These are phyloP conservation scores for Pseudanteris insignis DNA, from an alignment of 2,888 invertebrate species.

Conservation along the genomic window DNA sequence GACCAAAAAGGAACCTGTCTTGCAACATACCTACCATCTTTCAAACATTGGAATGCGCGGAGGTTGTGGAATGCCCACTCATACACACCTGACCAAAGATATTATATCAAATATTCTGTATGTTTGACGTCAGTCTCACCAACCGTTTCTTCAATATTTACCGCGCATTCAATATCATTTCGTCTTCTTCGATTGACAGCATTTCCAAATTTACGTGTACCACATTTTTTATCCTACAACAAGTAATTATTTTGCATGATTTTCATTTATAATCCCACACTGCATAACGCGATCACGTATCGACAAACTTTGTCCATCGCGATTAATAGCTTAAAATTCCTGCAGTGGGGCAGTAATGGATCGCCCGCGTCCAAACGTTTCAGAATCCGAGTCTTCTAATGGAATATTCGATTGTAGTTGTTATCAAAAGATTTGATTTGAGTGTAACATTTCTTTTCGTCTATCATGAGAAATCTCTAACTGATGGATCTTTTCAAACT, in stretches of 20 bases:
- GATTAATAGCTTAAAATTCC: slow-evolving; percentile 61
- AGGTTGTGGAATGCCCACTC: slow-evolving; percentile 41
- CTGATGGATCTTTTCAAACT: slow-evolving; percentile 33
- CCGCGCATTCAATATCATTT: too few relatives aligned
- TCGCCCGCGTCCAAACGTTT: slow-evolving; percentile 60
- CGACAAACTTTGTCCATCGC: slow-evolving; percentile 44
- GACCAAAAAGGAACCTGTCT: slow-evolving; percentile 57
- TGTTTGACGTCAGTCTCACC: slow-evolving; percentile 19
- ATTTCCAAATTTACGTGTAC: too few relatives aligned
- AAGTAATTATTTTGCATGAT: too few relatives aligned
- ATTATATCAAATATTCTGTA: slow-evolving; percentile 37
- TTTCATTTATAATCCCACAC: too few relatives aligned
- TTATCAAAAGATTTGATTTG: slow-evolving; percentile 46
- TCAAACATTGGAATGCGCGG: slow-evolving; percentile 56
- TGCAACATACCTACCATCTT: slow-evolving; percentile 56
- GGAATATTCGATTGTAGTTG: slow-evolving; percentile 59
- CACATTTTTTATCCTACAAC: too few relatives aligned
- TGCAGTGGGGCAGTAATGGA: slow-evolving; percentile 58
- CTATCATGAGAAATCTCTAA: slow-evolving; percentile 24
- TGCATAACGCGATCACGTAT: slow-evolving; percentile 43
- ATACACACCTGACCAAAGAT: slow-evolving; percentile 37
- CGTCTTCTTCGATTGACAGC: too few relatives aligned
- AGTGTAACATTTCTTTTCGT: slow-evolving; percentile 31
- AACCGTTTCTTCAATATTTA: slow-evolving; percentile 22
- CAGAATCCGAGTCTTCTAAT: slow-evolving; percentile 58